Percentiles rank a stretch among this genome's conserved stretches.
These are phyloP conservation scores for Chloroceryle aenea DNA, from an alignment of 2,113 vertebrate genomes.

Conservation along the genomic window DNA sequence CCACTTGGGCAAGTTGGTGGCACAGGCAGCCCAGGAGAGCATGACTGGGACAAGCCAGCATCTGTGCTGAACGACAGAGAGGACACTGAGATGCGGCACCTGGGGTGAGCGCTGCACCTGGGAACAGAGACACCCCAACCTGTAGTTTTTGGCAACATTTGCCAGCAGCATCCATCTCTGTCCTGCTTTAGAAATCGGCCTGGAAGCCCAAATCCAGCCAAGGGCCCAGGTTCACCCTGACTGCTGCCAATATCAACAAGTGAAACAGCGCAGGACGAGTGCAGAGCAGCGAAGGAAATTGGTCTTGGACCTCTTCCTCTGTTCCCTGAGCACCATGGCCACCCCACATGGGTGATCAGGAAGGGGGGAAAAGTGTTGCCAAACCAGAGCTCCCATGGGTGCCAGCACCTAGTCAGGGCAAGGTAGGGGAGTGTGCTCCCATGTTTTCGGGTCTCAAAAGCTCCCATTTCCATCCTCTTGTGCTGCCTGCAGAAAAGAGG, in stretches of 20 bases:
- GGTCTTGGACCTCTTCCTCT: background rate
- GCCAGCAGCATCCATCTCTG: background rate
- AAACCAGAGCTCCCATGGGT: background rate
- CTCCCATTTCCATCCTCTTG: background rate
- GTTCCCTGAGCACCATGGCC: background rate
- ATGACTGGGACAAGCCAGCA: fast-evolving
- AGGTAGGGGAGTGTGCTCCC: background rate
- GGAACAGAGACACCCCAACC: background rate
- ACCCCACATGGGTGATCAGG: fast-evolving
- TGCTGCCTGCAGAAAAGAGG: background rate
- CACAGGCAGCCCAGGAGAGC: background rate
- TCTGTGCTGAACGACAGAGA: background rate
- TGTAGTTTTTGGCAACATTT: background rate
- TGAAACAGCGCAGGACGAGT: background rate
- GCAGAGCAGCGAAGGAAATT: background rate
- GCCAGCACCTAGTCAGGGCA: background rate
- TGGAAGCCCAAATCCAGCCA: background rate
- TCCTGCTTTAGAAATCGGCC: background rate
- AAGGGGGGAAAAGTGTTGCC: fast-evolving
- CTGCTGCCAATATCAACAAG: background rate
- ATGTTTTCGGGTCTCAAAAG: background rate
- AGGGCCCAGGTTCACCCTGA: background rate
- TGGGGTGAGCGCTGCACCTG: fast-evolving
- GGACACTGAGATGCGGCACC: background rate
- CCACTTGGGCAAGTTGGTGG: fast-evolving